Conservation (phyloP, 1,140 invertebrate genomes). For the Lasaia peninsularis region DNA sequence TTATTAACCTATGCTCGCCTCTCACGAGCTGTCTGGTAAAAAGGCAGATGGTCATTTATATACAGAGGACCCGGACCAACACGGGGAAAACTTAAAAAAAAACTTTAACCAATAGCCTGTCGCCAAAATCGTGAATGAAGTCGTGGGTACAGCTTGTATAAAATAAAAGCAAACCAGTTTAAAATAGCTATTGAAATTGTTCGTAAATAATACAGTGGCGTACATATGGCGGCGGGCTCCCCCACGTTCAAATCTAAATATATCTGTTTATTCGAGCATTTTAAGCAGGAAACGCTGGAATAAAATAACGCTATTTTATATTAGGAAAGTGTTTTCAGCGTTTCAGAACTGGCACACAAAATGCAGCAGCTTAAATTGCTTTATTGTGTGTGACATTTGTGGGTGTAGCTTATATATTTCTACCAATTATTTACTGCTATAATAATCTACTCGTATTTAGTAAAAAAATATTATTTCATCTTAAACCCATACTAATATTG, state of each 20-base stretch:
- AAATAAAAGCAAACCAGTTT: background rate
- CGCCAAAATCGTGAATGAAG: too few relatives aligned
- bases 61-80: too few relatives aligned
- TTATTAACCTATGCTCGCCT: too few relatives aligned
- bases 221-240: background rate
- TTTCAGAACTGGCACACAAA: conserved; percentile 5
- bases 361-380: conserved; percentile 2
- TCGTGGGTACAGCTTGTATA: too few relatives aligned
- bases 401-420: background rate
- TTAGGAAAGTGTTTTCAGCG: conserved; percentile 6
- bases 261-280: conserved; percentile 10
- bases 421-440: background rate
- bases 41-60: too few relatives aligned
- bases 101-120: too few relatives aligned
- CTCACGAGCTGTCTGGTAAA: too few relatives aligned
- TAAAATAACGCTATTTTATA: conserved; percentile 5
- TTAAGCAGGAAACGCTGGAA: background rate
- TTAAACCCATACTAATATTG: too few relatives aligned
- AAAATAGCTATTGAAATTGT: background rate
- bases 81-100: too few relatives aligned
- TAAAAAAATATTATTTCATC: too few relatives aligned
- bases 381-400: background rate
- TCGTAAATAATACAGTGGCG: background rate
- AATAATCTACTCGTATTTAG: too few relatives aligned
- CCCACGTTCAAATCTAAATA: conserved; percentile 2